Evolutionary conservation across 2,797 vertebrate genomes (phyloP), one percentile per base, ranked within the genome.

Genomic region (Chrosomus eos): DNA sequence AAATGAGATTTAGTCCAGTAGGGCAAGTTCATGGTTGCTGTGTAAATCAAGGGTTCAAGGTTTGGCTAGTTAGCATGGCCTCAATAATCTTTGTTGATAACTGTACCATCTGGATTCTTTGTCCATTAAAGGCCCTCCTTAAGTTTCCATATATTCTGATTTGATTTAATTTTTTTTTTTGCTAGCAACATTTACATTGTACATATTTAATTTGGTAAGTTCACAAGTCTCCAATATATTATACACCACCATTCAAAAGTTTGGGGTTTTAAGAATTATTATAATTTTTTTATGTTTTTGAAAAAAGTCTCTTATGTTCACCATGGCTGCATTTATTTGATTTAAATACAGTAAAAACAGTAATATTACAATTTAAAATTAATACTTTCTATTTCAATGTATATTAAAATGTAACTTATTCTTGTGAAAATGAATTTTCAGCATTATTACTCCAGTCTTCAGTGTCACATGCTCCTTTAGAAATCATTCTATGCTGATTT

Each of bases 41-140:
- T 40, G 36, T 18, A 60, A 75, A 19, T 77, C 55, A 77, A 40
- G 75, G 55, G 14, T n/a, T 60, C 53, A 60, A 77, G 53, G 55
- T 77, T 26, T 77, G 14, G 36, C 53, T 60, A 14, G 23, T 77
- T 60, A 26, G 23, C 4, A 0, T 40, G 53, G 53, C 36, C 53
- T 60, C 14, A 18, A n/a, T 75, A n/a, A 8, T n/a, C 4, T 40
- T 28, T 77, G 2, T 26, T 60, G 2, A 6, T 38, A 36, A 18
- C n/a, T 75, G 10, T 13, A 36, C 19, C 11, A 75, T 55, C 28
- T 75, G 72, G 31, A 55, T 75, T 53, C 28, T 53, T 31, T 51
- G 8, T 31, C 10, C 9, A 21, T 28, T 48, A 18, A 51, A 51
- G 8, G 26, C 19, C 26, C 26, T 51, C 51, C 16, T 51, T 73